Percentiles rank a stretch among this genome's conserved stretches.
Conservation (phyloP, 2,888 invertebrate species). For the Vanessa cardui region DNA sequence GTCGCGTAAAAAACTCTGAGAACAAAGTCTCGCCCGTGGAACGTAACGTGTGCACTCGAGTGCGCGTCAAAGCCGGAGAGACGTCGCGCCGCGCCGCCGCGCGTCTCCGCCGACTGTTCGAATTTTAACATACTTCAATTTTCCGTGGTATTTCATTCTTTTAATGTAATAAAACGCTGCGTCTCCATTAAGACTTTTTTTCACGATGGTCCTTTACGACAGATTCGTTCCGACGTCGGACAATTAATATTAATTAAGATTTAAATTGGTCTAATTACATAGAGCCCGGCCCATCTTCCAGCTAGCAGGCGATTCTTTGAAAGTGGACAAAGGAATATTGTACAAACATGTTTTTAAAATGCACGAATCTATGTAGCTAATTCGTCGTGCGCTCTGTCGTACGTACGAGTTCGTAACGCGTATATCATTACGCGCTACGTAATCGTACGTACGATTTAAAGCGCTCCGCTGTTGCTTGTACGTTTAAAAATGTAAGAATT, state of each 20-base stretch:
- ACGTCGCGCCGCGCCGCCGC: constrained; percentile 44
- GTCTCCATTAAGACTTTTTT: constrained; percentile 57
- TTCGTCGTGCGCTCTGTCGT: neutral
- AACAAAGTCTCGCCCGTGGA: constrained; percentile 44
- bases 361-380: constrained; percentile 5
- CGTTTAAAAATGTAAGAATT: constrained; percentile 18
- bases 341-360: constrained; percentile 46
- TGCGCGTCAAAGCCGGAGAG: constrained; percentile 46
- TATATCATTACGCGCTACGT: constrained; percentile 3
- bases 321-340: constrained; percentile 54
- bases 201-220: constrained; percentile 71
- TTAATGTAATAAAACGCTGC: constrained; percentile 55
- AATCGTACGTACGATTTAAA: neutral
- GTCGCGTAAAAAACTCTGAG: constrained; percentile 57
- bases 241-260: constrained; percentile 83
- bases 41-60: constrained; percentile 49
- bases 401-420: too few relatives aligned
- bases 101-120: constrained; percentile 36
- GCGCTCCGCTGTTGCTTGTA: neutral
- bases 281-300: constrained; percentile 73
- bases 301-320: constrained; percentile 64
- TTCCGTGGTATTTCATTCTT: constrained; percentile 42
- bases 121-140: constrained; percentile 42
- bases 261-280: constrained; percentile 83
- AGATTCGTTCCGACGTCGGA: constrained; percentile 80